These are phyloP conservation scores for Acrocephalus scirpaceus DNA, from an alignment of 2,797 vertebrate genomes.

Conservation along the genomic window DNA sequence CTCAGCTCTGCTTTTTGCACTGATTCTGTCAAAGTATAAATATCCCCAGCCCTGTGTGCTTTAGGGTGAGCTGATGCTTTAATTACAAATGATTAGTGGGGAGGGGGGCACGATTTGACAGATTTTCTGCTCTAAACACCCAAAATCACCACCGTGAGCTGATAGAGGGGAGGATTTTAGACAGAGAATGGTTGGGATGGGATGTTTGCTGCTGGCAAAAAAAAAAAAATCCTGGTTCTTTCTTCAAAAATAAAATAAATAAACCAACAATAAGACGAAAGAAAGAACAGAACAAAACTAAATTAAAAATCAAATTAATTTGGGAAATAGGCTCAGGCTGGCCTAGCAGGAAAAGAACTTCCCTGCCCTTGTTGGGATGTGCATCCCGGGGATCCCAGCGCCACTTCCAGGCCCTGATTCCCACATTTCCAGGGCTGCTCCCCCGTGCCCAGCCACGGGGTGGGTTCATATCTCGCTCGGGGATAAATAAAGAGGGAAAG, in stretches of 20 bases:
- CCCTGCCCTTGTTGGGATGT: fast-evolving
- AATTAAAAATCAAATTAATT: background rate
- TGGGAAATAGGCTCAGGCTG: background rate
- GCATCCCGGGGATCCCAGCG: fast-evolving
- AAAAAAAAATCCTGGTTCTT: too few species aligned
- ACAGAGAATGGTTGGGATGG: background rate
- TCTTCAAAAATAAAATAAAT: too few species aligned
- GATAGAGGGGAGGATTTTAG: background rate
- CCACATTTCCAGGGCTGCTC: background rate
- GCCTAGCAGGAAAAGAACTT: background rate
- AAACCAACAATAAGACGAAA: background rate
- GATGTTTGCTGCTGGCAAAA: background rate
- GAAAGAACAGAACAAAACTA: fast-evolving
- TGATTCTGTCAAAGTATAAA: background rate
- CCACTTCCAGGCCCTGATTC: background rate
- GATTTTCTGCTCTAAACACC: background rate
- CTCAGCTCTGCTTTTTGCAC: background rate
- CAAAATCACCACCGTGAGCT: background rate
- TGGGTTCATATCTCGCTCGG: background rate
- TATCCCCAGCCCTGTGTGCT: background rate
- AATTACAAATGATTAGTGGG: background rate
- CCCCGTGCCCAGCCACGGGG: background rate
- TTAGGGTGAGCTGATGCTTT: background rate
- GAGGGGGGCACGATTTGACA: background rate
- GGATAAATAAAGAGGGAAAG: background rate